Percentiles rank a stretch among this genome's conserved stretches.
Conservation (phyloP, 2,888 invertebrate genomes). For the Tortrix viridana region DNA sequence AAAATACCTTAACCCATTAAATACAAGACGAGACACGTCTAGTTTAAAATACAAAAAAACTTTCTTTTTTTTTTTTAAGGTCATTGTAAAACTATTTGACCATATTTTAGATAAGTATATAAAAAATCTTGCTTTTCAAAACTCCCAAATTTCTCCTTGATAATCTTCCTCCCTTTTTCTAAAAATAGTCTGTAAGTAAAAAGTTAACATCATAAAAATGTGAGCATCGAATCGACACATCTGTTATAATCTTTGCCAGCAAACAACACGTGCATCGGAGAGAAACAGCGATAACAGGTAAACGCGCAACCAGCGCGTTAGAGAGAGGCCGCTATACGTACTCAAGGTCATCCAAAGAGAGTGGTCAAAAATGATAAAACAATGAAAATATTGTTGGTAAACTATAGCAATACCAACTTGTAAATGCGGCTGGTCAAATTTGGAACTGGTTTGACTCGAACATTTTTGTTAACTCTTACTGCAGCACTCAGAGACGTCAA, state of each 20-base stretch:
- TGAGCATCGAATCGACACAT: slow-evolving; percentile 9
- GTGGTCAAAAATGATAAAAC: slow-evolving; percentile 68
- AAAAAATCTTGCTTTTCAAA: too few relatives aligned
- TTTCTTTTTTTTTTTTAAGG: too few relatives aligned
- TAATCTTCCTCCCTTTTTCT: too few relatives aligned
- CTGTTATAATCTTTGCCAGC: slow-evolving; percentile 57
- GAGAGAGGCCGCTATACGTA: slow-evolving; percentile 57
- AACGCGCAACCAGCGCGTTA: slow-evolving; percentile 44
- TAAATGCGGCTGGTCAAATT: slow-evolving; percentile 1
- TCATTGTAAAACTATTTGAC: too few relatives aligned
- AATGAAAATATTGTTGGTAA: slow-evolving; percentile 61
- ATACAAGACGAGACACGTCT: too few relatives aligned
- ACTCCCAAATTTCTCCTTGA: too few relatives aligned
- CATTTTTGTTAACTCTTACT: too few relatives aligned
- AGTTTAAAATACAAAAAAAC: too few relatives aligned
- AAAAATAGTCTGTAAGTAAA: too few relatives aligned
- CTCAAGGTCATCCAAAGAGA: slow-evolving; percentile 74
- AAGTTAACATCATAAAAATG: not conserved
- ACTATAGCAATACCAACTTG: slow-evolving; percentile 41
- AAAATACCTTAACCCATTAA: too few relatives aligned
- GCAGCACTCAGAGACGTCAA: too few relatives aligned
- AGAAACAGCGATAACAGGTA: slow-evolving; percentile 59
- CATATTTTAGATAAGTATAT: too few relatives aligned
- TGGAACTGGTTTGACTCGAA: not conserved
- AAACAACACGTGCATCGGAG: slow-evolving; percentile 69